Conservation (phyloP, 2,888 invertebrate species). For the Lumbricus terrestris region DNA sequence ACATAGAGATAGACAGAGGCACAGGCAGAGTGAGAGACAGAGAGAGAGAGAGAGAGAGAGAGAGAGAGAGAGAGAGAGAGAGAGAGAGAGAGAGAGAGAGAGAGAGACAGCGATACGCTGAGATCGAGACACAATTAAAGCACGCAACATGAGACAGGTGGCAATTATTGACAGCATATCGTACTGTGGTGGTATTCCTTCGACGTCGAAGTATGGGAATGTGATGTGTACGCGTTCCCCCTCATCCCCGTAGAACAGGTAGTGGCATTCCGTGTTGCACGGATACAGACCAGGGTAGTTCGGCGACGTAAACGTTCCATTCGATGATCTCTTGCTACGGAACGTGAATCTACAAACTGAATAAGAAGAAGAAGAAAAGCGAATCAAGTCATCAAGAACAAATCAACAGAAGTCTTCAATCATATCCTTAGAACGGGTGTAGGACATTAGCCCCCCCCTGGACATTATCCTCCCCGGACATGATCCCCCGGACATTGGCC, state of each 20-base stretch:
- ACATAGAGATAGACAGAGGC: too few relatives aligned
- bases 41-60: neutral
- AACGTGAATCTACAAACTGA: slow-evolving; percentile 69
- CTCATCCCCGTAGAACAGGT: slow-evolving; percentile 80
- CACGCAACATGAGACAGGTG: too few relatives aligned
- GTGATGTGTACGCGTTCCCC: slow-evolving; percentile 81
- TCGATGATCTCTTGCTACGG: slow-evolving; percentile 42
- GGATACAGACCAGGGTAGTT: slow-evolving; percentile 82
- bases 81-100: neutral
- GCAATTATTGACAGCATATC: neutral
- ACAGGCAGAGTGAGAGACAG: neutral
- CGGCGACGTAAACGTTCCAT: slow-evolving; percentile 78
- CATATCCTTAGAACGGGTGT: too few relatives aligned
- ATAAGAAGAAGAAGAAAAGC: neutral
- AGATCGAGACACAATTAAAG: too few relatives aligned
- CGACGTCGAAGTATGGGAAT: slow-evolving; percentile 84
- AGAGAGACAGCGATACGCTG: neutral
- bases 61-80: neutral
- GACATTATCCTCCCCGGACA: too few relatives aligned
- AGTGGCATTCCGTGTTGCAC: slow-evolving; percentile 77
- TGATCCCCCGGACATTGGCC: too few relatives aligned
- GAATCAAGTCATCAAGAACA: too few relatives aligned
- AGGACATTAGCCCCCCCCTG: too few relatives aligned
- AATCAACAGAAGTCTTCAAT: too few relatives aligned
- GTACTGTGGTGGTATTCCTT: slow-evolving; percentile 66